Evolutionary conservation across 1,140 invertebrate genomes (phyloP).

Genomic region (Orchesella cincta): DNA sequence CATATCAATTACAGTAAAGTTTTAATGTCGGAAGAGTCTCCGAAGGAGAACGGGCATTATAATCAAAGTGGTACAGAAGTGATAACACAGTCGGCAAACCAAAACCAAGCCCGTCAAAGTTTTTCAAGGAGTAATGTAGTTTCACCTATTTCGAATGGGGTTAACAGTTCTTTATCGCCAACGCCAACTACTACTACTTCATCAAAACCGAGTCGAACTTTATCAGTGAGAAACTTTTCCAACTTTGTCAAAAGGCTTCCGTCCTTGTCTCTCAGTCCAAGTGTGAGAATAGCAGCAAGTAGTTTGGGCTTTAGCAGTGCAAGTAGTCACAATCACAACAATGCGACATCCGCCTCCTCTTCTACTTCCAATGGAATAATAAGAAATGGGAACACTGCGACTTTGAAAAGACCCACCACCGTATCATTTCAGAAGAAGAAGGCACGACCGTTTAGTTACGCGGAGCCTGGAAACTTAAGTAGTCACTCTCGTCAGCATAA

Average conservation of each 20-base stretch:
- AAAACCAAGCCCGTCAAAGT: neutral
- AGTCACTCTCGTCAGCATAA: neutral
- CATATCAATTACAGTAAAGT: conserved; percentile 21
- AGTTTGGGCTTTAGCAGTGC: conserved; percentile 15
- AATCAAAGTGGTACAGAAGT: neutral
- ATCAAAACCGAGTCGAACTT: conserved; percentile 1
- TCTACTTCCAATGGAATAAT: neutral
- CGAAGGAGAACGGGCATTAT: conserved; percentile 1
- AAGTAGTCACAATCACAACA: neutral
- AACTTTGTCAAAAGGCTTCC: conserved; percentile 21
- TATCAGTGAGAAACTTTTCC: conserved; percentile 20
- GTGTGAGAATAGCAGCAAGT: conserved; percentile 20
- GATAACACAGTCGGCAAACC: neutral
- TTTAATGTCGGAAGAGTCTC: neutral
- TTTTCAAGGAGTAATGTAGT: neutral
- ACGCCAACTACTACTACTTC: neutral
- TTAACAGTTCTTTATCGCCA: neutral
- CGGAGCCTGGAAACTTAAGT: conserved; percentile 34
- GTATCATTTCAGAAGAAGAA: conserved; percentile 33
- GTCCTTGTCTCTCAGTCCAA: neutral
- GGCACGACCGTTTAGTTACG: conserved; percentile 48
- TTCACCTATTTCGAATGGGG: neutral
- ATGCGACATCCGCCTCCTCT: neutral
- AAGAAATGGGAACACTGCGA: neutral
- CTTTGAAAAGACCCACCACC: neutral